Base-by-base conservation (phyloP, 1,140 invertebrate genomes). In the Neodiprion fabricii region DNA sequence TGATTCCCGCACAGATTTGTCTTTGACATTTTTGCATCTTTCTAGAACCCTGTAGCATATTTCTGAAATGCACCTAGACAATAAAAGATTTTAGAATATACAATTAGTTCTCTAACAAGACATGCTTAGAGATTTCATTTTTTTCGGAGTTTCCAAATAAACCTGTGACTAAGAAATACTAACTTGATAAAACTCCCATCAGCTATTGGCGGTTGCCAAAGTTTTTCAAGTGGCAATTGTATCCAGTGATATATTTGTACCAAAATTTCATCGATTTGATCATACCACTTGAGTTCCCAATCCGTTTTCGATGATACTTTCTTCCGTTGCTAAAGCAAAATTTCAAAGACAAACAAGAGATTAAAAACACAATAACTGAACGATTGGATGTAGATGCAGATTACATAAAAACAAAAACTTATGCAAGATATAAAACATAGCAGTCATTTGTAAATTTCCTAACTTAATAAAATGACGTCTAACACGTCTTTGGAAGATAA, bases 121-220 rank as follows among this genome's bases (percentile, higher is more conserved):
- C 71, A 75, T 67, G 67, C 8, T 40, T 23, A 49, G 23, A 70
- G 28, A 4, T 40, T 40, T 40, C 28, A 40, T 40, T 40, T 40
- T 40, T 40, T 40, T 5, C 28, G 28, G 28, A 40, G 5, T 40
- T 40, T 40, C 28, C 28, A 40, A 40, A 40, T 40, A 40, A 40
- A 3, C 28, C 28, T 2, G 28, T 40, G 28, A 40, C 28, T 40
- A 5, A 40, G 28, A 40, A 40, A 40, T 40, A 40, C 89, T 90
- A 88, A 95, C 94, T 91, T 92, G n/a, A 96, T 91, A 91, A 96
- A 96, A 78, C 93, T 92, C 80, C 96, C 93, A 81, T 97, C 96
- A 67, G 93, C 92, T 23, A 96, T 89, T 7, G 95, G 94, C 67
- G 95, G 95, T 80, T 92, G 91, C 95, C 95, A 97, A 0, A 97